These are phyloP conservation scores for Burhinus oedicnemus DNA, from an alignment of 2,113 vertebrate species.

Conservation along the genomic window DNA sequence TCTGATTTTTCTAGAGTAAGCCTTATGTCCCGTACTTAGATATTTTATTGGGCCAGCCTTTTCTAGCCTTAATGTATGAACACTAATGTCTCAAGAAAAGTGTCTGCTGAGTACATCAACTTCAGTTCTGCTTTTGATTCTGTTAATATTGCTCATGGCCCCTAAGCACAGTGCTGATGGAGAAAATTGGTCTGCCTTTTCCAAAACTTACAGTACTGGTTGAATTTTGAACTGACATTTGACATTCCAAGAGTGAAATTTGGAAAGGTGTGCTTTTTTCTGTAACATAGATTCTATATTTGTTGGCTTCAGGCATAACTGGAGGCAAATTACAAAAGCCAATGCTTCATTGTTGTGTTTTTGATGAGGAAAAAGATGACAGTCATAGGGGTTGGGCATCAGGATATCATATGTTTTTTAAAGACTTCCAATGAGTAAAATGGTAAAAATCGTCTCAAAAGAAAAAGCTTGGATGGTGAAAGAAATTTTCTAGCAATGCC, in stretches of 20 bases:
- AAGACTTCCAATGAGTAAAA: background rate
- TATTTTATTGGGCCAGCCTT: background rate
- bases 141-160: background rate
- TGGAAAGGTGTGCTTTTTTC: background rate
- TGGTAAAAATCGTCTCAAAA: background rate
- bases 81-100: background rate
- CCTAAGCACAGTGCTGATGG: background rate
- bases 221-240: conserved; percentile 29
- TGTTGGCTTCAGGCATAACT: background rate
- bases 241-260: conserved; percentile 4
- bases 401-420: background rate
- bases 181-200: background rate
- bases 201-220: background rate
- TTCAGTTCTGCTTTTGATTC: conserved; percentile 11
- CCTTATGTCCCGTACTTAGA: background rate
- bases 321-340: background rate
- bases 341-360: background rate
- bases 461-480: background rate
- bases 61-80: background rate
- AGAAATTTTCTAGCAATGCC: background rate
- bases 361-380: background rate
- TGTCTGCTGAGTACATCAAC: background rate
- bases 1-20: background rate
- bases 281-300: background rate
- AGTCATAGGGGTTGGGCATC: background rate